Evolutionary conservation across 2,797 vertebrate genomes (phyloP), one percentile per base, ranked within the genome.

Genomic region (Tiaroga cobitis): DNA sequence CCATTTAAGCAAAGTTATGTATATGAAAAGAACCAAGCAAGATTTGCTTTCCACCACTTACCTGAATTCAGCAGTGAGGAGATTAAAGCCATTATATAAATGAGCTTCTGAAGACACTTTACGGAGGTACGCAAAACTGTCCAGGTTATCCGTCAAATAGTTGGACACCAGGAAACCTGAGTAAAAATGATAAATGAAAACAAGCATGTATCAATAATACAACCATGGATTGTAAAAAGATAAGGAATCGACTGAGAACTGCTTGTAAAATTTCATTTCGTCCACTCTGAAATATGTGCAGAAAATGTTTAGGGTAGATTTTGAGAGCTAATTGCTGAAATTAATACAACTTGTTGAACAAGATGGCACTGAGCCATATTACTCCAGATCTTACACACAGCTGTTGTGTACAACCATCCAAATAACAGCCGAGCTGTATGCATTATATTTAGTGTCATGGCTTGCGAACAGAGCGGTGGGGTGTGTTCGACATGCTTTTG

Each of bases 71-170:
- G 97, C 98, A 29, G 97, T 96, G 92, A 99, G 90, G 91, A 99
- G 96, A 94, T 99, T 99, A 91, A 99, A 99, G 90, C 97, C 97
- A 0, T 99, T 99, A 94, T 99, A 99, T 88, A 97, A 92, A 87
- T 98, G 97, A 88, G 96, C 93, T 87, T 99, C 97, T 54, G 92
- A 39, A 1, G 98, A 97, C 85, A 99, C 93, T 90, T 98, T 99
- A 93, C 96, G 98, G 92, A 99, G 91, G 92, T 99, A 99, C 79
- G 97, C 96, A 92, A 96, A 96, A 93, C 97, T 96, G 92, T 99
- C 97, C 90, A 95, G 49, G 79, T 97, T 96, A 16, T 96, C 92
- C 7, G 93, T 96, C 89, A 99, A 94, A 93, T 97, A 99, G 92
- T 97, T 97, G 63, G 97, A 92, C 81, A 98, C 98, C 26, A 99